Base-by-base conservation (phyloP, 2,888 invertebrate species). In the Abrostola triplasia region DNA sequence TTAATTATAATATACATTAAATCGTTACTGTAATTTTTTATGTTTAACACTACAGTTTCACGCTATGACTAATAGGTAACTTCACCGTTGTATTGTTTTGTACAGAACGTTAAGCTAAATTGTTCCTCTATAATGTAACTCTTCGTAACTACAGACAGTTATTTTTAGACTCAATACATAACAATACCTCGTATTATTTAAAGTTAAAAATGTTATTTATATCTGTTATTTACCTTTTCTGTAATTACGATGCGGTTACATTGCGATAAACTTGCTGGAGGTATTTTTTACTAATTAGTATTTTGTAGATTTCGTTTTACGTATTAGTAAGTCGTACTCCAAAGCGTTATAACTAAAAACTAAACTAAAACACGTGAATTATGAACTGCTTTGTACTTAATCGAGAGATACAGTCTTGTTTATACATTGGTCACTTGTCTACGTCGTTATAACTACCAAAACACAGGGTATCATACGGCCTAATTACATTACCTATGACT, bases 381-480 rank as follows among this genome's bases (percentile, higher is more conserved):
- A 73, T 60, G 41, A 77, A 66, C 85, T 80, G 67, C 75, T 92
- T 92, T 93, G 93, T 93, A 94, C 93, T 93, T 89, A 92, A 81
- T 85, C 84, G 86, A 87, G 84, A 85, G 81, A 81, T 85, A 91
- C 92, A 93, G 93, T 93, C 93, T 93, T 91, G 86, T 90, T 89
- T 90, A 86, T 75, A 86, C 82, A 90, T 93, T 93, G 93, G 93
- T 93, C 93, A 89, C 87, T 88, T 82, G 76, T 84, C 80, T 81
- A 81, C 67, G 62, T 62, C 76, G 70, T 67, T 60, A 36, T 50
- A 59, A 67, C 64, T 67, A 77, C 63, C 67, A 40, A 66, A 69
- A 82, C 70, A 73, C 74, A 75, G 55, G 59, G 48, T 66, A 56
- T 64, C 77, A 63, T 69, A 72, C 57, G 49, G 54, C 36, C 54